Percentiles rank a stretch among this genome's conserved stretches.
These are phyloP conservation scores for Dinoponera quadriceps DNA, from an alignment of 1,140 invertebrate species.

Conservation along the genomic window DNA sequence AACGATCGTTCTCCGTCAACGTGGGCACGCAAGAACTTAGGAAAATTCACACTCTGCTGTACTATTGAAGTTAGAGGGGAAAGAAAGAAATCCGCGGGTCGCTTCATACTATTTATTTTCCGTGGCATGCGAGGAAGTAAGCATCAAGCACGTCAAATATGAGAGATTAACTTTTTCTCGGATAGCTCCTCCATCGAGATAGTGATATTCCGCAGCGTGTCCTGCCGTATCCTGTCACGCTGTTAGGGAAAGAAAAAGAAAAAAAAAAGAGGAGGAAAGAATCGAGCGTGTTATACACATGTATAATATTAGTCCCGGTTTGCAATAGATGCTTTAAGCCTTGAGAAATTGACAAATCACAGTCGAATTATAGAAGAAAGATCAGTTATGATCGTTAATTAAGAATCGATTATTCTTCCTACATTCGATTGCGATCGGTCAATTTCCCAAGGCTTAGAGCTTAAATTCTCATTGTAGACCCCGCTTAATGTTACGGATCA, in stretches of 20 bases:
- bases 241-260: neutral
- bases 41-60: conserved; percentile 81
- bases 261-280: too few relatives aligned
- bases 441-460: too few relatives aligned
- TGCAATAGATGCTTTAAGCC: too few relatives aligned
- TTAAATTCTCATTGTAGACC: too few relatives aligned
- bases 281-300: neutral
- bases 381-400: too few relatives aligned
- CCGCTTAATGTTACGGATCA: conserved; percentile 9
- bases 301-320: too few relatives aligned
- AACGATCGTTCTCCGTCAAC: conserved; percentile 73
- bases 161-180: conserved; percentile 49
- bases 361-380: too few relatives aligned
- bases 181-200: conserved; percentile 7
- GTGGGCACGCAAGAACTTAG: conserved; percentile 81
- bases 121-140: conserved; percentile 24
- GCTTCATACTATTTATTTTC: conserved; percentile 22
- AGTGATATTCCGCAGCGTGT: conserved; percentile 32
- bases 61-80: conserved; percentile 82
- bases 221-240: neutral
- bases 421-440: too few relatives aligned
- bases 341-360: too few relatives aligned
- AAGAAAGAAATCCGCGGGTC: neutral
- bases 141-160: neutral
- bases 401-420: too few relatives aligned